A percentile compares a stretch with the other conserved stretches of the same genome.
These are phyloP conservation scores for Polyodon spathula DNA, from an alignment of 2,113 vertebrate species.

Conservation along the genomic window DNA sequence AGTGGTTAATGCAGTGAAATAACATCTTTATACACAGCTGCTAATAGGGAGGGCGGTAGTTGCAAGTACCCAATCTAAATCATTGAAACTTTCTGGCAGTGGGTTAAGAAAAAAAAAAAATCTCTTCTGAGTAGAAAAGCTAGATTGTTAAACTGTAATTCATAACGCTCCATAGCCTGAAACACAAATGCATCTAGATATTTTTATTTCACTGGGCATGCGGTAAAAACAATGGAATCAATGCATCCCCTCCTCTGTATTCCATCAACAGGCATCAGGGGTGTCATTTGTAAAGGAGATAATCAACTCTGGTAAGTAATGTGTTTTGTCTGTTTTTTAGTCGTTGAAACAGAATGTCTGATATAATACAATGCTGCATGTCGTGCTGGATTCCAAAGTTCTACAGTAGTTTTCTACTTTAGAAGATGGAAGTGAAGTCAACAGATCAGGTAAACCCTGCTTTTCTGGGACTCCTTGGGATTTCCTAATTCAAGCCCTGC, in stretches of 20 bases:
- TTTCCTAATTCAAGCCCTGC: too few relatives aligned
- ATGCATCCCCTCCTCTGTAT: not conserved
- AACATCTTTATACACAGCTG: slow-evolving; percentile 54
- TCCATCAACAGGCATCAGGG: slow-evolving; percentile 3
- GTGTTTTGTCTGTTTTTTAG: not conserved
- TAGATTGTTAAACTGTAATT: slow-evolving; percentile 33
- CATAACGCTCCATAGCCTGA: slow-evolving; percentile 2
- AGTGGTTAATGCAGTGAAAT: slow-evolving; percentile 54
- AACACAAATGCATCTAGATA: not conserved
- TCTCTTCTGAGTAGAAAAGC: slow-evolving; percentile 18
- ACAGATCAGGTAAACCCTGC: too few relatives aligned
- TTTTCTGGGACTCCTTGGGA: too few relatives aligned
- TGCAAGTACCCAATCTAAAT: slow-evolving; percentile 57
- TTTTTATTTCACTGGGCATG: slow-evolving; percentile 5
- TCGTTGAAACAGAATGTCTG: not conserved
- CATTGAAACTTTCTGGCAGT: slow-evolving; percentile 49
- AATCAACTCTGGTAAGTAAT: slow-evolving; percentile 31
- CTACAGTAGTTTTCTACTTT: too few relatives aligned
- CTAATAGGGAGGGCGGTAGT: slow-evolving; percentile 49
- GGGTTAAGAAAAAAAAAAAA: slow-evolving; percentile 19
- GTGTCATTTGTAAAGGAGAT: slow-evolving; percentile 15
- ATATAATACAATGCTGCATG: not conserved
- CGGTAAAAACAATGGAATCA: not conserved
- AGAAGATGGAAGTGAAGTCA: too few relatives aligned
- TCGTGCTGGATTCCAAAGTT: too few relatives aligned